A percentile compares a stretch with the other conserved stretches of the same genome.
phyloP scores from a whole-genome alignment of 2,113 vertebrate genomes.

The Pardalotus punctatus region DNA sequence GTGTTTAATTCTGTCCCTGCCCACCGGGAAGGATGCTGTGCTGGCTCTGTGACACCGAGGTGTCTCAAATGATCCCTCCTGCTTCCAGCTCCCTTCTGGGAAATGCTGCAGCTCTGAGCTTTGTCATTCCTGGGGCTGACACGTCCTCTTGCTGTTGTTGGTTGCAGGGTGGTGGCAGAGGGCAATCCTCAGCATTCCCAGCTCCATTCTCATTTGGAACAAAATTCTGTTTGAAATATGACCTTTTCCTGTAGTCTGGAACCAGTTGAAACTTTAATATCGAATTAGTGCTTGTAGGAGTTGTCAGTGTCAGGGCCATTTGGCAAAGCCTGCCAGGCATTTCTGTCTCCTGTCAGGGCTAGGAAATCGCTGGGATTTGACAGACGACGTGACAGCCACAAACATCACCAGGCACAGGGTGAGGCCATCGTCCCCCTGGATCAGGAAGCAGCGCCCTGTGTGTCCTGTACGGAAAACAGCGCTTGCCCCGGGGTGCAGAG shows the following conservation, averaged over 20 bases:
- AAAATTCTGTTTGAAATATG: background rate
- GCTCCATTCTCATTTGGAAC: background rate
- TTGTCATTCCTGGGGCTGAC: background rate
- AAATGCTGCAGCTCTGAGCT: background rate
- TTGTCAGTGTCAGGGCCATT: background rate
- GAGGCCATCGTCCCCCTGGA: background rate
- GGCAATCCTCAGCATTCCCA: background rate
- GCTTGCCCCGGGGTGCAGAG: accelerated
- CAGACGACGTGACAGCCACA: background rate
- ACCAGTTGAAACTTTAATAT: background rate
- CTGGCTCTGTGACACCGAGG: background rate
- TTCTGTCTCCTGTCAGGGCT: background rate
- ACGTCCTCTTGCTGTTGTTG: background rate
- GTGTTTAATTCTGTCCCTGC: background rate
- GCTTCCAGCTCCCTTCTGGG: background rate
- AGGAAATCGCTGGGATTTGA: background rate
- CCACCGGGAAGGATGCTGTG: background rate
- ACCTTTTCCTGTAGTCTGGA: background rate
- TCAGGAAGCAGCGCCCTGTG: background rate
- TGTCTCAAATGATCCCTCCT: background rate
- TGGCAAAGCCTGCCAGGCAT: background rate
- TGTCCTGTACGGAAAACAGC: background rate
- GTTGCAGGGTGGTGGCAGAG: background rate
- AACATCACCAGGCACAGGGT: background rate
- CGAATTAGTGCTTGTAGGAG: background rate